Evolutionary conservation across 1,140 invertebrate species (phyloP).

Genomic region (Leptestheria dahalacensis): DNA sequence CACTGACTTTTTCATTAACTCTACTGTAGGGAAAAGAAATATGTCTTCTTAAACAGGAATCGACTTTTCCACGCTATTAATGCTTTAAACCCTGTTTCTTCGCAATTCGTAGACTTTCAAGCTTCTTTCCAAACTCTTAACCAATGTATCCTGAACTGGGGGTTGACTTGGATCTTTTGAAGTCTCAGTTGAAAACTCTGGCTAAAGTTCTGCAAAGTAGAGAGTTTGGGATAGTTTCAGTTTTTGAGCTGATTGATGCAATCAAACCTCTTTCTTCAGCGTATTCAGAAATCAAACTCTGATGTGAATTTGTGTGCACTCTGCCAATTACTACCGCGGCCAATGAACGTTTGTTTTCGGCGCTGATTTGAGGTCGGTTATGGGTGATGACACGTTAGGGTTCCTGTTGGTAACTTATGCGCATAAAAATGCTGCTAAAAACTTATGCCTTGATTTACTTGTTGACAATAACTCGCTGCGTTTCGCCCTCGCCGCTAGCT

Average conservation of each 20-base stretch:
- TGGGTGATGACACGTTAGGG: not conserved
- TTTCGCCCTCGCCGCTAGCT: too few relatives aligned
- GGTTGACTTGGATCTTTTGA: too few relatives aligned
- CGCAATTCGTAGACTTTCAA: too few relatives aligned
- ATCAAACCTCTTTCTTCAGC: not conserved
- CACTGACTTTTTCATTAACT: not conserved
- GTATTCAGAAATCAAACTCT: not conserved
- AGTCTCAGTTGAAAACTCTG: too few relatives aligned
- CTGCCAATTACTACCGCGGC: not conserved
- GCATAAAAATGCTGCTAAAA: not conserved
- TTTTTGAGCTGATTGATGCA: not conserved
- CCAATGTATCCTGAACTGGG: too few relatives aligned
- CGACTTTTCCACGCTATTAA: too few relatives aligned
- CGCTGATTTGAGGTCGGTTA: not conserved
- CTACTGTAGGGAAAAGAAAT: not conserved
- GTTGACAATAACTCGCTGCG: too few relatives aligned
- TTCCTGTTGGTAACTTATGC: not conserved
- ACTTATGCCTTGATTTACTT: too few relatives aligned
- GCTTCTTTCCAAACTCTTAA: too few relatives aligned
- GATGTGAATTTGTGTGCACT: not conserved
- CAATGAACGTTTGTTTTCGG: not conserved
- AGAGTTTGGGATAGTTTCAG: too few relatives aligned
- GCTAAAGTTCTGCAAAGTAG: too few relatives aligned
- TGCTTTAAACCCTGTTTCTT: too few relatives aligned
- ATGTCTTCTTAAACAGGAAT: not conserved